Percentiles rank a stretch among this genome's conserved stretches.
phyloP scores from a whole-genome alignment of 2,888 invertebrate genomes.

The Drosophila sordidapex region DNA sequence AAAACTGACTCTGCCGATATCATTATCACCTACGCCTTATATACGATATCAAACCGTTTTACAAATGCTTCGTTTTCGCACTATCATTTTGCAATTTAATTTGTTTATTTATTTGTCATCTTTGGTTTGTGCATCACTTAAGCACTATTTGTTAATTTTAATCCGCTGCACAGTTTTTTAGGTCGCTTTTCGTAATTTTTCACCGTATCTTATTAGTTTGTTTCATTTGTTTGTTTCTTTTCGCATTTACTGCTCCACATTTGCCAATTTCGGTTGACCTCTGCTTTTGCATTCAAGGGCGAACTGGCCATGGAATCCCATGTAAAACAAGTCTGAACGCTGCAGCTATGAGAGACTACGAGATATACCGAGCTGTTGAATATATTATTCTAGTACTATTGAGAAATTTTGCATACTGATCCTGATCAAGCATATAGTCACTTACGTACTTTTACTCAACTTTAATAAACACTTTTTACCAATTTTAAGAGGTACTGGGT shows the following conservation, averaged over 20 bases:
- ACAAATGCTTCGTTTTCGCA: constrained; percentile 26
- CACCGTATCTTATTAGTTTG: constrained; percentile 8
- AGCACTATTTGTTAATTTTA: constrained; percentile 38
- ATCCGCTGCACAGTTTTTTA: constrained; percentile 35
- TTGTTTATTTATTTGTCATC: constrained; percentile 23
- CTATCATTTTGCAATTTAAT: constrained; percentile 43
- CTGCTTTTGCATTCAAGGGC: constrained; percentile 24
- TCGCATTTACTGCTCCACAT: constrained; percentile 21
- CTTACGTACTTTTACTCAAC: neutral
- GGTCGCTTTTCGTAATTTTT: constrained; percentile 14
- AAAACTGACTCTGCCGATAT: constrained; percentile 53
- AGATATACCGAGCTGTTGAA: neutral
- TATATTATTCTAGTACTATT: neutral
- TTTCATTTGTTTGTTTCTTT: constrained; percentile 31
- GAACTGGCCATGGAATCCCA: neutral
- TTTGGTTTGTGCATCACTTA: constrained; percentile 58
- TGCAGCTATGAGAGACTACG: neutral
- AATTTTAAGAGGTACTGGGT: neutral
- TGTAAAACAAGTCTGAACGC: neutral
- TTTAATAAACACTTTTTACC: neutral
- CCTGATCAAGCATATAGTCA: neutral
- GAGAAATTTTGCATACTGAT: neutral
- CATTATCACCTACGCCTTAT: constrained; percentile 64
- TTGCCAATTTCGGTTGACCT: constrained; percentile 27
- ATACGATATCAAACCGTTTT: constrained; percentile 37